Evolutionary conservation across 2,113 vertebrate species (phyloP), one percentile per base, ranked within the genome.

Genomic region (Muntiacus reevesi): DNA sequence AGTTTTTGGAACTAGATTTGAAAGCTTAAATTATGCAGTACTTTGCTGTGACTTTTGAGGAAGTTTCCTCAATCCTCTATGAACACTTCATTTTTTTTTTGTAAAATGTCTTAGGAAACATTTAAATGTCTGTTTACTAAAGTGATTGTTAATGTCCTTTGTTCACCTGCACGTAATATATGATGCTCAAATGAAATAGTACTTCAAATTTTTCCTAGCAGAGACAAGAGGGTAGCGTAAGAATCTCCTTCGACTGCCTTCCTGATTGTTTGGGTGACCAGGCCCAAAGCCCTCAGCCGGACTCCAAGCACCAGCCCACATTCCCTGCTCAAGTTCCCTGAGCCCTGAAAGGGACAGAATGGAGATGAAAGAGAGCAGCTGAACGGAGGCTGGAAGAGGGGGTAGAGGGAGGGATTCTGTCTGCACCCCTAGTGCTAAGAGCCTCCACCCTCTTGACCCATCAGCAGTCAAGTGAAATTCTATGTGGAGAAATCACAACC

Each of bases 1-100:
- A n/a, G 84, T 93, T 95, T 97, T 88, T 78, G 55, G 93, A 90
- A 84, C n/a, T 64, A 54, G 60, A 55, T 78, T 85, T 79, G 45
- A 92, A 93, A 90, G 16, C n/a, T 95, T 97, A 36, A 78, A 94
- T 59, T 64, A n/a, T 54, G 59, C 60, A 89, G 23, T 81, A 89
- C 28, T 95, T 95, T 89, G 67, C 60, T 95, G 4, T 88, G 64
- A 12, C 87, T 91, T 94, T 93, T 92, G 5, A 88, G 57, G 36
- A 62, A 17, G 9, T 71, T 91, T 91, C 85, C 33, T 91, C 55
- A 50, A 28, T 27, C 15, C 36, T 87, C 2, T 91, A 33, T 74
- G 81, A 81, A 94, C 17, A 43, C 60, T n/a, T 88, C 27, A 16
- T 93, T 81, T 76, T 21, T 89, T 90, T 3, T 10, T 92, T 28